Evolutionary conservation across 2,888 invertebrate genomes (phyloP).

Genomic region (Leucophora obtusa): DNA sequence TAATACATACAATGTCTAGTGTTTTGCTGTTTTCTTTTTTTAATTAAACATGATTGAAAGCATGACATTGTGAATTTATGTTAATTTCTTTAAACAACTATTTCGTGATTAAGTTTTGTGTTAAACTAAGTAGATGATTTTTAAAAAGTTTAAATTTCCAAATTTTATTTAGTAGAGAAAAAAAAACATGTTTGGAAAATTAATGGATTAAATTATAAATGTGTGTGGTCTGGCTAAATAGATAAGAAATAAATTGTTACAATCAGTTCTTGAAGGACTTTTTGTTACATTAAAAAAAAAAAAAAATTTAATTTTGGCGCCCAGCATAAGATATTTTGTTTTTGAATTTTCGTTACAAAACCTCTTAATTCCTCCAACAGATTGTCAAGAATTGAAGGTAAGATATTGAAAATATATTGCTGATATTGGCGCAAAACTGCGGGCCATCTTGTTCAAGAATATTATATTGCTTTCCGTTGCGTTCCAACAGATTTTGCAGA

Average conservation of each 20-base stretch:
- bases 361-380: too few species aligned
- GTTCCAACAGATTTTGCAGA: too few species aligned
- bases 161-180: neutral
- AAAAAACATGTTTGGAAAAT: constrained; percentile 16
- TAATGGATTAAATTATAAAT: constrained; percentile 10
- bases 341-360: too few species aligned
- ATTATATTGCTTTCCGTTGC: too few species aligned
- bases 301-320: too few species aligned
- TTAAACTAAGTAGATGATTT: constrained; percentile 23
- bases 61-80: constrained; percentile 63
- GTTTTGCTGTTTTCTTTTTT: neutral
- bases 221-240: constrained; percentile 29
- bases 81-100: constrained; percentile 58
- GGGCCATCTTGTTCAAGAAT: too few species aligned
- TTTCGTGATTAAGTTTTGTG: constrained; percentile 56
- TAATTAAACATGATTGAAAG: constrained; percentile 55
- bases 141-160: constrained; percentile 29
- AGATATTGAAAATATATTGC: too few species aligned
- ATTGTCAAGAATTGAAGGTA: too few species aligned
- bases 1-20: neutral
- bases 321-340: too few species aligned
- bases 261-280: too few species aligned
- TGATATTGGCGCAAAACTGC: too few species aligned
- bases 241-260: neutral
- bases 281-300: too few species aligned